Percentiles rank a stretch among this genome's conserved stretches.
Evolutionary conservation across 1,140 invertebrate genomes (phyloP).

Genomic region (Musca vetustissima): DNA sequence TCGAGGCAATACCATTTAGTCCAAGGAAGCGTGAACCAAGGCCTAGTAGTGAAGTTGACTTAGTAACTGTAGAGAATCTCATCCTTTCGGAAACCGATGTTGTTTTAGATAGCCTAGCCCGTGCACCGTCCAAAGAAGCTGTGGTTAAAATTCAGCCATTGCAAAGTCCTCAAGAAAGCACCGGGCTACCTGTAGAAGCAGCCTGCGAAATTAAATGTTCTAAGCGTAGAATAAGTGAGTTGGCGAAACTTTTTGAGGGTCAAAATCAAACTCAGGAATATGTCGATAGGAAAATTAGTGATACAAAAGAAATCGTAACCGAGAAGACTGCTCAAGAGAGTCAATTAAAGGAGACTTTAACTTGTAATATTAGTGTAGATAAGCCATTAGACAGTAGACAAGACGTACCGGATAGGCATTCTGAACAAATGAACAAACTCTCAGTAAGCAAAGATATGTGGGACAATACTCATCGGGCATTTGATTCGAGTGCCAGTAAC

Average conservation of each 20-base stretch:
- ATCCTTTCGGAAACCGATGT: slow-evolving; percentile 46
- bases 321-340: slow-evolving; percentile 6
- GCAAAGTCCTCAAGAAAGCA: not conserved
- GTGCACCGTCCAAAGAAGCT: not conserved
- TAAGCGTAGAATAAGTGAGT: slow-evolving; percentile 6
- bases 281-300: slow-evolving; percentile 3
- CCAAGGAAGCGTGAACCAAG: slow-evolving; percentile 34
- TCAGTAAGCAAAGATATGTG: slow-evolving; percentile 12
- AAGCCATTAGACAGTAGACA: slow-evolving; percentile 37
- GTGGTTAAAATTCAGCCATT: not conserved
- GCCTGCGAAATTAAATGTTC: slow-evolving; percentile 12
- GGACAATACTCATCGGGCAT: not conserved
- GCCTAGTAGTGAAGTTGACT: slow-evolving; percentile 33
- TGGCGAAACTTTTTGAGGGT: slow-evolving; percentile 19
- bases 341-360: slow-evolving; percentile 14
- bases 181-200: not conserved
- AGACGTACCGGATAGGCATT: no score
- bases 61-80: slow-evolving; percentile 40
- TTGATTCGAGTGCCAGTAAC: not conserved
- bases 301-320: not conserved
- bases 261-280: slow-evolving; percentile 16
- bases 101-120: slow-evolving; percentile 36
- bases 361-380: slow-evolving; percentile 36
- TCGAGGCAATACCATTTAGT: slow-evolving; percentile 45
- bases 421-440: not conserved